Percentiles rank a stretch among this genome's conserved stretches.
Conservation (phyloP, 2,888 invertebrate genomes). For the Acronicta psi region DNA sequence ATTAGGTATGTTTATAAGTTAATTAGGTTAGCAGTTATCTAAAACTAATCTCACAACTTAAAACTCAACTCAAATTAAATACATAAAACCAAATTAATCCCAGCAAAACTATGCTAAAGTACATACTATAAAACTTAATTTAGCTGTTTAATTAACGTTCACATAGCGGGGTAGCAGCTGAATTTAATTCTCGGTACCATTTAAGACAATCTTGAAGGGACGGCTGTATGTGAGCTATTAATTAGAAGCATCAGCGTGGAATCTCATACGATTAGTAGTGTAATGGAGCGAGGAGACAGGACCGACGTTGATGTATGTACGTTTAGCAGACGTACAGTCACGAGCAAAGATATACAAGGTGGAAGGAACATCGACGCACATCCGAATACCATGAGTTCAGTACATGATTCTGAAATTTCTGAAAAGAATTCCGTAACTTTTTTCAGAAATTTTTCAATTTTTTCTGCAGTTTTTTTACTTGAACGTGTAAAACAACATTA, state of each 20-base stretch:
- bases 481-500: no score
- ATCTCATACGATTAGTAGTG: conserved; percentile 83
- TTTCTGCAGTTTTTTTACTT: no score
- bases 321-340: conserved; percentile 34
- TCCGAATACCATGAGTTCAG: no score
- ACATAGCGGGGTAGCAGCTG: conserved; percentile 48
- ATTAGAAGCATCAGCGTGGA: conserved; percentile 80
- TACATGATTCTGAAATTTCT: no score
- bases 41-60: background rate
- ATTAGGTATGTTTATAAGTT: no score
- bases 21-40: no score
- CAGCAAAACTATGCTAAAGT: conserved; percentile 39
- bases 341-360: no score
- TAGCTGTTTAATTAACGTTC: conserved; percentile 54
- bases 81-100: conserved; percentile 14
- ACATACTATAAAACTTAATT: conserved; percentile 52
- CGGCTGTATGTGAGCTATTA: conserved; percentile 73
- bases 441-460: no score
- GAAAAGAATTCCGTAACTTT: no score
- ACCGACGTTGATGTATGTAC: conserved; percentile 77
- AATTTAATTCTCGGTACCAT: conserved; percentile 63
- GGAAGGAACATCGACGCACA: no score
- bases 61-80: conserved; percentile 10
- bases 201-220: conserved; percentile 67
- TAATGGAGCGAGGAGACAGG: conserved; percentile 75